A percentile compares a stretch with the other conserved stretches of the same genome.
These are phyloP conservation scores for Sebastolobus altivelis DNA, from an alignment of 2,797 vertebrate genomes.

Conservation along the genomic window DNA sequence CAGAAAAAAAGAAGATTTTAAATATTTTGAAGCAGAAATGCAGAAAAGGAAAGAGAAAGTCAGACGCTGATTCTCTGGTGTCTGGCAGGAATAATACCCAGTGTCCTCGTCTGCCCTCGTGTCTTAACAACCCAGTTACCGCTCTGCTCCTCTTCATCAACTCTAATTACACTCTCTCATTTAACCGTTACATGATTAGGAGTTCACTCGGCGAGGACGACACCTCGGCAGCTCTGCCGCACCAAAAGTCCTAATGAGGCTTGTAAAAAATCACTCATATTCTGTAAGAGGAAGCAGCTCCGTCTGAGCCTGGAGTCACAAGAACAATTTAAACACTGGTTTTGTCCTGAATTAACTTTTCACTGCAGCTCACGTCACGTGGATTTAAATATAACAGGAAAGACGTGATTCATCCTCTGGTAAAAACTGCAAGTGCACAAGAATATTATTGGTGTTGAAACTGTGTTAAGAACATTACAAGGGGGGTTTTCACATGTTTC, in stretches of 20 bases:
- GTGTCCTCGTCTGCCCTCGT: constrained; percentile 5
- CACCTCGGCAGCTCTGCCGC: not conserved
- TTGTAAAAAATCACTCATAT: constrained; percentile 7
- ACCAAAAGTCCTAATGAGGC: constrained; percentile 15
- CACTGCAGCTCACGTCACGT: not conserved
- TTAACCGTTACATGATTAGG: constrained; percentile 6
- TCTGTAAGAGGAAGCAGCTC: not conserved
- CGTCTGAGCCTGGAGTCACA: not conserved
- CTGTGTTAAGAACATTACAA: not conserved
- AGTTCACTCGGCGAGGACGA: not conserved
- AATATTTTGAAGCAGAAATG: not conserved
- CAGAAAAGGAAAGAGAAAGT: no score
- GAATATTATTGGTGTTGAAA: not conserved
- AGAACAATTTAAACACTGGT: not conserved
- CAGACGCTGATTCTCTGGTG: not conserved
- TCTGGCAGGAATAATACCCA: not conserved
- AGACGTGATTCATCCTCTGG: not conserved
- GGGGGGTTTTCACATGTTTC: not conserved
- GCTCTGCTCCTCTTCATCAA: constrained; percentile 14
- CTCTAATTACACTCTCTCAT: constrained; percentile 20
- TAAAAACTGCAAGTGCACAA: not conserved
- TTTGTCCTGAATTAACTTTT: constrained; percentile 17
- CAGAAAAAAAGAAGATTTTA: not conserved
- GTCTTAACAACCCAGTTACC: not conserved
- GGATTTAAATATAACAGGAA: not conserved